Percentiles rank a stretch among this genome's conserved stretches.
Conservation (phyloP, 2,113 vertebrate genomes). For the Oncorhynchus clarkii region DNA sequence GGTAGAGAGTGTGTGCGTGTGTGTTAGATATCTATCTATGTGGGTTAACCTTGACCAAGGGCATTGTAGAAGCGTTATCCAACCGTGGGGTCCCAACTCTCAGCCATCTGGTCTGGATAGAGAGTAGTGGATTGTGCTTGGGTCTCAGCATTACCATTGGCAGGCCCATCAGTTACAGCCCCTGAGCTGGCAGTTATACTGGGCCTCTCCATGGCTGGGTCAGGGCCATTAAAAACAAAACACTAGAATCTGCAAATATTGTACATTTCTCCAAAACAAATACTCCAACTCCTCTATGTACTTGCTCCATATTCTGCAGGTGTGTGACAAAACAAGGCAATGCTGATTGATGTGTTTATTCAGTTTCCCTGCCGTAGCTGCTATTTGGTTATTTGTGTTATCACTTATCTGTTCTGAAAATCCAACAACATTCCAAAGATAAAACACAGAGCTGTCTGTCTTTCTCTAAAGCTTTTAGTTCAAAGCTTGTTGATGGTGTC, state of each 20-base stretch:
- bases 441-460: neutral
- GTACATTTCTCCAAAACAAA: neutral
- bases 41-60: conserved; percentile 62
- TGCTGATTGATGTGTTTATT: no score
- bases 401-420: no score
- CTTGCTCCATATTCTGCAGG: no score
- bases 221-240: neutral
- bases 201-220: no score
- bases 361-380: no score
- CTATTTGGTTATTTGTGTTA: no score
- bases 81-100: conserved; percentile 50
- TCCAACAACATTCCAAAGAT: neutral
- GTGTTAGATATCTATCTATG: no score
- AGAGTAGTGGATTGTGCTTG: conserved; percentile 10
- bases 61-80: conserved; percentile 51
- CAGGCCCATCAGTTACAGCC: conserved; percentile 54
- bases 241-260: neutral
- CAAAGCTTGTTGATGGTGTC: neutral
- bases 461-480: neutral
- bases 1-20: neutral
- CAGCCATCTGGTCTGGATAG: conserved; percentile 58
- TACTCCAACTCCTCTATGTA: no score
- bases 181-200: conserved; percentile 38
- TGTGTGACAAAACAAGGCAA: no score
- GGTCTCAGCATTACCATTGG: conserved; percentile 37